Evolutionary conservation across 2,113 vertebrate genomes (phyloP), one percentile per base, ranked within the genome.

Genomic region (Lipophrys pholis): DNA sequence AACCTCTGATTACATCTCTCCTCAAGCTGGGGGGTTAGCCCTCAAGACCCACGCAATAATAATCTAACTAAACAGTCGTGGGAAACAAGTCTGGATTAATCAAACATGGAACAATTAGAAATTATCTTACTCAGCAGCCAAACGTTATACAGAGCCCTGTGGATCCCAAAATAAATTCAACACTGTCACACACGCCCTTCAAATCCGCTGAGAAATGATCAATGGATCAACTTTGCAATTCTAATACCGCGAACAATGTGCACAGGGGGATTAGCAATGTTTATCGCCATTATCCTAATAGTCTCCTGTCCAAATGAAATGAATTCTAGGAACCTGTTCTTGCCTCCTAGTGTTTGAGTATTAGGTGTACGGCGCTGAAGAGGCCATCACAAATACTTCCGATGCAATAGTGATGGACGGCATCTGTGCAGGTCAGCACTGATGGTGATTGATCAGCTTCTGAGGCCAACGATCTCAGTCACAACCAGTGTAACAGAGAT

Each of bases 251-350:
- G 48, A 63, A 82, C 72, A 72, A 77, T 77, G 80, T 73, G 59
- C 72, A 69, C 70, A 10, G 61, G 68, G 78, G 81, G 86, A 89
- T 89, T 85, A 89, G 80, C 77, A 56, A 38, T 87, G 82, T 89
- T 89, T 80, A 82, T 80, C 76, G 78, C 89, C 74, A 80, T 90
- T 82, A 87, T 83, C 67, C 68, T 69, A 85, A 90, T 75, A 70
- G 83, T 72, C 52, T 49, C 35, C 65, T 30, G 40, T 80, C 71
- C 64, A 85, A 84, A 85, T 86, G 40, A 80, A 73, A 87, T 81
- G 56, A 61, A 80, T 87, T 89, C 69, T 36, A 51, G 71, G 80
- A 81, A 83, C 39, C 71, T 12, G 56, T 67, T 51, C 36, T 1
- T 7, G 74, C 56, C 36, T 65, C 56, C 8, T 40, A 14, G 51